Evolutionary conservation across 1,140 invertebrate genomes (phyloP), one percentile per base, ranked within the genome.

Genomic region (Drosophila lowei): DNA sequence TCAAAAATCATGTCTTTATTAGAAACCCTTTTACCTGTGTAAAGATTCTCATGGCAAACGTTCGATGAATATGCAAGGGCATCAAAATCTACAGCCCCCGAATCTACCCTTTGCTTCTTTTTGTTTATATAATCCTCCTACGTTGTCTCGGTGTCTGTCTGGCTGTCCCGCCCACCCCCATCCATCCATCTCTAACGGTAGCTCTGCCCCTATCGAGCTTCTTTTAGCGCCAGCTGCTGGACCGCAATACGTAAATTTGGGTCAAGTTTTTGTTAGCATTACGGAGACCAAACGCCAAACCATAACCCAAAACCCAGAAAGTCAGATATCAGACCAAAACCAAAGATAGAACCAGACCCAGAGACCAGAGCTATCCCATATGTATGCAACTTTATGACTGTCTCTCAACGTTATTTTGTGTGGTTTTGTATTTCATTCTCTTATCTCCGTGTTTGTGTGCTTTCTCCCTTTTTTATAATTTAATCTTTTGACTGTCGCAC

Each of bases 121-220:
- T 89, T 88, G 79, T 88, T 88, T 88, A 89, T 80, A 88, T 88
- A 88, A 88, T 88, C 84, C 80, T 79, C 85, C 50, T 76, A 88
- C 80, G 72, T 77, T 88, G 79, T 85, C 73, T 86, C 49, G 44
- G 62, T 72, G 65, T 53, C 34, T 55, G 54, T 65, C 38, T 34
- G 54, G 53, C 25, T 50, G 44, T 46, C 15, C 41, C 56, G 56
- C 15, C 44, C 76, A 49, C 28, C 41, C 30, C 38, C 61, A 49
- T 47, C 43, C 59, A 63, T 47, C 50, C 63, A 34, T 30, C 43
- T 38, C 43, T 21, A 34, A 15, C 3, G n/a, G 41, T 52, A 28
- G 53, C 42, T 21, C 16, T 16, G 55, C 23, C 23, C 6, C 43
- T 59, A 6, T 21, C 38, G 9, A 38, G 28, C 34, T 44, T 48